Conservation (phyloP, 2,888 invertebrate species). For the Tipula lateralis region DNA sequence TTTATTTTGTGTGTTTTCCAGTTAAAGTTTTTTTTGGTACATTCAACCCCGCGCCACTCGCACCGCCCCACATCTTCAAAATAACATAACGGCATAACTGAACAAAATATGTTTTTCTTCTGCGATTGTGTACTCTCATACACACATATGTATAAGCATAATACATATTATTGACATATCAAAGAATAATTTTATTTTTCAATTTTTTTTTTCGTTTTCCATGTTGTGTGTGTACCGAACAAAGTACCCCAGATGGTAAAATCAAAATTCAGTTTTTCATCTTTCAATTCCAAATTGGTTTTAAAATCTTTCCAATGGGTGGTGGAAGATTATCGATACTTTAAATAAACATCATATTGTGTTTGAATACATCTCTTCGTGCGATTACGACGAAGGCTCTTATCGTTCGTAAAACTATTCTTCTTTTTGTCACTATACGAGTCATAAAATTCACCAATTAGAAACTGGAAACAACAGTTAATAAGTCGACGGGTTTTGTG, state of each 20-base stretch:
- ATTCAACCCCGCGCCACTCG: neutral
- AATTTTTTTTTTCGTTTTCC: neutral
- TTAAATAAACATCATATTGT: no score
- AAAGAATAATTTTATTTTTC: neutral
- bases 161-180: neutral
- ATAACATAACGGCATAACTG: neutral
- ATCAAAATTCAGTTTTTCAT: slow-evolving; percentile 11
- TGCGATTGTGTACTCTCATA: neutral
- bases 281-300: neutral
- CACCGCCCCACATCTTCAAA: neutral
- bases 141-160: neutral
- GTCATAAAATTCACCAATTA: no score
- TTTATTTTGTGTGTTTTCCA: neutral
- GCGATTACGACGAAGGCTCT: no score
- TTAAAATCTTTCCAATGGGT: neutral
- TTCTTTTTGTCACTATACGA: no score
- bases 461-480: no score
- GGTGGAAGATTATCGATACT: neutral
- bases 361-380: no score
- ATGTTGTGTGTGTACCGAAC: neutral
- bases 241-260: neutral
- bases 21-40: neutral
- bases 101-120: neutral
- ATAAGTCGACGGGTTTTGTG: no score
- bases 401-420: no score